Evolutionary conservation across 2,888 invertebrate genomes (phyloP), one percentile per base, ranked within the genome.

Genomic region (Epinotia demarniana): DNA sequence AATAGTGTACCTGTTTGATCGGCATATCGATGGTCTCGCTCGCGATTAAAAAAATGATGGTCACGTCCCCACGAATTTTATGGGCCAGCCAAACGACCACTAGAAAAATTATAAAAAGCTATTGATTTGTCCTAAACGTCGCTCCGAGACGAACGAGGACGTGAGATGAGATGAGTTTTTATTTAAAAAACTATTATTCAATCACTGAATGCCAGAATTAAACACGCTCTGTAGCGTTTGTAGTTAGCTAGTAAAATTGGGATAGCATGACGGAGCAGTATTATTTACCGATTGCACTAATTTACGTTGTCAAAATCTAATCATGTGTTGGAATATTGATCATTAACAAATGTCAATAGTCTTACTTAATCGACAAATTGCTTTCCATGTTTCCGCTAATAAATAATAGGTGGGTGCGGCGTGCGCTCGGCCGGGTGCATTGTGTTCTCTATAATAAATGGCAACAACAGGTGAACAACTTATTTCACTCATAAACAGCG

Each of bases 391-490:
- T 85, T 87, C 85, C 82, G 87, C 89, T 85, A 89, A 92, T 90
- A 90, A 91, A 89, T 75, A 75, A 75, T 75, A 75, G 86, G 87
- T 83, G 87, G 92, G 92, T 83, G 90, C 88, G 91, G 89, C 88
- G 84, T 83, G 85, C 89, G 88, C 86, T 89, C 81, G 87, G 85
- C 86, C 86, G 86, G 69, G 79, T 85, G 83, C 89, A 92, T 94
- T 94, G 93, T 93, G 84, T 83, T 86, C 86, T 82, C 87, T 90
- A 89, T 91, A 90, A 92, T 92, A 93, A 94, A 94, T 92, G 91
- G 89, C 92, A 93, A 92, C 92, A 92, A 92, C 93, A 94, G 93
- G 93, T 94, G 92, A 93, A 92, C 92, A 90, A 92, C 92, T 93
- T 92, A 93, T 94, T 94, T 93, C 90, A 91, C 91, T 92, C 89